Evolutionary conservation across 1,140 invertebrate genomes (phyloP).

Genomic region (Zaprionus capensis): DNA sequence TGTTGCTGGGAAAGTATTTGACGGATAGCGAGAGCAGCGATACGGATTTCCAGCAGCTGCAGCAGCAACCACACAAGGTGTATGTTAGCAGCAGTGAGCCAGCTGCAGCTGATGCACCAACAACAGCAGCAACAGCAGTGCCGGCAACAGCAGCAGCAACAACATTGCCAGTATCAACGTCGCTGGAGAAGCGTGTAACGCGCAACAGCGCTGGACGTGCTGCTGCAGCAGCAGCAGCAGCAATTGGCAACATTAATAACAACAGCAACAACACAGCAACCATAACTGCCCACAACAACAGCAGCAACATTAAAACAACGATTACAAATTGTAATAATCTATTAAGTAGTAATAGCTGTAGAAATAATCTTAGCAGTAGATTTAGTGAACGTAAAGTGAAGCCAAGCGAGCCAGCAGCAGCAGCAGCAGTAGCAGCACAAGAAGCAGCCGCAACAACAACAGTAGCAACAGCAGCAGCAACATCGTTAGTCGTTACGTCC

Average conservation of each 20-base stretch:
- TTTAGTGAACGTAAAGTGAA: conserved; percentile 68
- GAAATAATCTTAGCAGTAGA: conserved; percentile 76
- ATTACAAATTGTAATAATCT: conserved; percentile 82
- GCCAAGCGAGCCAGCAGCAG: conserved; percentile 39
- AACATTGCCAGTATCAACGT: conserved; percentile 15
- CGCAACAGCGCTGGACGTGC: conserved; percentile 69
- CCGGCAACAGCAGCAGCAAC: conserved; percentile 30
- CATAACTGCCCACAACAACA: conserved; percentile 64
- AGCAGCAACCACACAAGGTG: conserved; percentile 35
- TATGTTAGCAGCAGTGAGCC: conserved; percentile 28
- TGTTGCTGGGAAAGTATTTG: conserved; percentile 39
- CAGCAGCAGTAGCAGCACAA: conserved; percentile 32
- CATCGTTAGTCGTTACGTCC: conserved; percentile 3
- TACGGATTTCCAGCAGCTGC: conserved; percentile 47
- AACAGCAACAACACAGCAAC: conserved; percentile 30
- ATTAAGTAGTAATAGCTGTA: conserved; percentile 77
- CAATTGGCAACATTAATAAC: conserved; percentile 28
- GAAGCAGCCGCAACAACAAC: conserved; percentile 51
- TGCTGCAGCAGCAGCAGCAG: conserved; percentile 36
- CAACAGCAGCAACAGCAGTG: conserved; percentile 27
- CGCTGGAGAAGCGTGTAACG: conserved; percentile 63
- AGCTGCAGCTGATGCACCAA: conserved; percentile 35
- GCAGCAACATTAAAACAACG: conserved; percentile 65
- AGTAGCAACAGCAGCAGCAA: conserved; percentile 32
- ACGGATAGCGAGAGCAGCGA: conserved; percentile 66